Percentiles rank a stretch among this genome's conserved stretches.
phyloP scores from a whole-genome alignment of 2,113 vertebrate species.

The Hippolais icterina region DNA sequence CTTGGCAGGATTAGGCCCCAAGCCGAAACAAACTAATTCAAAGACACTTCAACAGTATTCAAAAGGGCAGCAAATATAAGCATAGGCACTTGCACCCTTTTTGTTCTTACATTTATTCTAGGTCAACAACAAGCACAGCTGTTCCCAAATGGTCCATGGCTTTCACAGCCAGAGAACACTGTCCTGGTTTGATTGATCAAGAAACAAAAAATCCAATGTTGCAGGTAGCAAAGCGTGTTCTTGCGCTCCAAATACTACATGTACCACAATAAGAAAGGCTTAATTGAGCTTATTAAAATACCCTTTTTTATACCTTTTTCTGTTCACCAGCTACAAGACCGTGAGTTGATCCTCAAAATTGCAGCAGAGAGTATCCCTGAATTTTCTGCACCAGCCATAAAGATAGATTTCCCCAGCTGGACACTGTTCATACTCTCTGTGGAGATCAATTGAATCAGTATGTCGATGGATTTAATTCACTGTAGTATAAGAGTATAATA shows the following conservation, averaged over 20 bases:
- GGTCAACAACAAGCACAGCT: background rate
- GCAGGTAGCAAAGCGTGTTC: background rate
- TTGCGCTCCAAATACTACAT: background rate
- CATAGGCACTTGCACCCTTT: background rate
- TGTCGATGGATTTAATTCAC: background rate
- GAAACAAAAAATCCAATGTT: background rate
- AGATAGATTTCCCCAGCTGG: background rate
- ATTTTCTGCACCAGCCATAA: background rate
- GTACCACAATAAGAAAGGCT: background rate
- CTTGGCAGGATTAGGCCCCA: conserved; percentile 9
- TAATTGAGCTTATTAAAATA: background rate
- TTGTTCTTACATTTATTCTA: conserved; percentile 11
- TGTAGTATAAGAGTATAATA: background rate
- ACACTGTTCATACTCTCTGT: background rate
- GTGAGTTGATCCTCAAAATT: background rate
- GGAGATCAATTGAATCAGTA: background rate
- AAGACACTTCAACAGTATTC: background rate
- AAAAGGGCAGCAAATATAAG: conserved; percentile 12
- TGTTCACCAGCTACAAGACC: background rate
- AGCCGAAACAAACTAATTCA: background rate
- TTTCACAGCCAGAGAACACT: background rate
- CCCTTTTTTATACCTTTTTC: background rate
- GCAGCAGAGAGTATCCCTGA: background rate
- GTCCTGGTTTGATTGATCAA: background rate
- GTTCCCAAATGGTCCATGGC: background rate